A percentile compares a stretch with the other conserved stretches of the same genome.
Conservation (phyloP, 2,797 vertebrate genomes). For the Lerista edwardsae region DNA sequence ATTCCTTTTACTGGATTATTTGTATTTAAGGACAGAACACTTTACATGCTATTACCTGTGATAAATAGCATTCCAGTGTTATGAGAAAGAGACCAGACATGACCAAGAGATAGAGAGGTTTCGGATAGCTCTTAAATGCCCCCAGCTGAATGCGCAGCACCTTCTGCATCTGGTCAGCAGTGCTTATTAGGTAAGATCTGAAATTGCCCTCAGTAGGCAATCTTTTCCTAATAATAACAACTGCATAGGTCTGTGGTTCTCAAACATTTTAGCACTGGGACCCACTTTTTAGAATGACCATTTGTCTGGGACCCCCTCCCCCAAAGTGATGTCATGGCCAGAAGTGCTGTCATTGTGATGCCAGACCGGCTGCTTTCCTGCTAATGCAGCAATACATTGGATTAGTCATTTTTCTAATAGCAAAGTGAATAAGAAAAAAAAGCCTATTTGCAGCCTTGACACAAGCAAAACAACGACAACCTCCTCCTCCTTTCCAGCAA, state of each 20-base stretch:
- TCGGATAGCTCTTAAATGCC: neutral
- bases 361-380: too few relatives aligned
- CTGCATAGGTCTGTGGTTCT: slow-evolving; percentile 16
- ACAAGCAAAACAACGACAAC: too few relatives aligned
- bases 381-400: too few relatives aligned
- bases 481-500: too few relatives aligned
- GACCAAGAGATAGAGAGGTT: slow-evolving; percentile 37
- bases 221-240: slow-evolving; percentile 47
- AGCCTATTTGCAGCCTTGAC: too few relatives aligned
- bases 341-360: too few relatives aligned
- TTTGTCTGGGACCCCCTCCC: too few relatives aligned
- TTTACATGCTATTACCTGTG: slow-evolving; percentile 2
- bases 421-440: too few relatives aligned
- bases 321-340: too few relatives aligned
- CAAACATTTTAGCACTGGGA: too few relatives aligned
- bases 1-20: slow-evolving; percentile 60
- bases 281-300: too few relatives aligned
- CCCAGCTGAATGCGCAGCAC: neutral
- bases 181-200: neutral
- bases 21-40: slow-evolving; percentile 49
- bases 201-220: slow-evolving; percentile 19
- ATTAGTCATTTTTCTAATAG: too few relatives aligned
- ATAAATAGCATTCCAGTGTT: slow-evolving; percentile 38
- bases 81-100: slow-evolving; percentile 30
- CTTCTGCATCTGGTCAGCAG: neutral